These are phyloP conservation scores for Gryllus bimaculatus DNA, from an alignment of 1,140 invertebrate genomes.

Conservation along the genomic window DNA sequence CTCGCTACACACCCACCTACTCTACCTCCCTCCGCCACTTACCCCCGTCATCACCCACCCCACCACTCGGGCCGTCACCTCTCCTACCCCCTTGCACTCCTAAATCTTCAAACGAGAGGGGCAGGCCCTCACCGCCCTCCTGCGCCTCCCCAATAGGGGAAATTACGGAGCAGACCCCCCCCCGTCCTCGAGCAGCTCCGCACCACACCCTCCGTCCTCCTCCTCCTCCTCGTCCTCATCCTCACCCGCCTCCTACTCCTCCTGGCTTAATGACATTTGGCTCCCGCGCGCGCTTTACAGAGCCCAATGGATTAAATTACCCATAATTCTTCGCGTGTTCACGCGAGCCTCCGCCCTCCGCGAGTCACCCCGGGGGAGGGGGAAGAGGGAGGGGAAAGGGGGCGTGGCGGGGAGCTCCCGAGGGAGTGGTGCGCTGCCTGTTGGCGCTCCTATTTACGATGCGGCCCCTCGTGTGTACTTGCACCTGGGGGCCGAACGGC, in stretches of 20 bases:
- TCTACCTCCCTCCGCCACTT: background rate
- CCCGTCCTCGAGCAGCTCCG: background rate
- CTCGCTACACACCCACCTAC: background rate
- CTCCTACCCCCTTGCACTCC: background rate
- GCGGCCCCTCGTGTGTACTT: background rate
- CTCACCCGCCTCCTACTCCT: background rate
- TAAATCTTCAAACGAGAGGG: background rate
- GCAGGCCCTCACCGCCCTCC: background rate
- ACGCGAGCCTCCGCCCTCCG: background rate
- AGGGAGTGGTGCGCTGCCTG: background rate
- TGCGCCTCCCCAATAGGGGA: background rate
- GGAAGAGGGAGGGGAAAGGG: no score
- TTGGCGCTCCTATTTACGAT: background rate
- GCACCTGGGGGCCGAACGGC: background rate
- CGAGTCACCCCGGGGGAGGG: no score
- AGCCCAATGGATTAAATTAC: constrained; percentile 1
- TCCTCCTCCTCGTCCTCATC: background rate
- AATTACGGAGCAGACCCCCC: background rate
- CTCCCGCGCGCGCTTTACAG: background rate
- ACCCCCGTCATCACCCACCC: background rate
- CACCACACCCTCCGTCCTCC: background rate
- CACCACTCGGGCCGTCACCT: no score
- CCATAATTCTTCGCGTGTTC: background rate
- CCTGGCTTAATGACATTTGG: background rate
- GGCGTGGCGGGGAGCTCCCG: background rate